These are phyloP conservation scores for Anguilla marmorata DNA, from an alignment of 2,797 vertebrate genomes.

Conservation along the genomic window DNA sequence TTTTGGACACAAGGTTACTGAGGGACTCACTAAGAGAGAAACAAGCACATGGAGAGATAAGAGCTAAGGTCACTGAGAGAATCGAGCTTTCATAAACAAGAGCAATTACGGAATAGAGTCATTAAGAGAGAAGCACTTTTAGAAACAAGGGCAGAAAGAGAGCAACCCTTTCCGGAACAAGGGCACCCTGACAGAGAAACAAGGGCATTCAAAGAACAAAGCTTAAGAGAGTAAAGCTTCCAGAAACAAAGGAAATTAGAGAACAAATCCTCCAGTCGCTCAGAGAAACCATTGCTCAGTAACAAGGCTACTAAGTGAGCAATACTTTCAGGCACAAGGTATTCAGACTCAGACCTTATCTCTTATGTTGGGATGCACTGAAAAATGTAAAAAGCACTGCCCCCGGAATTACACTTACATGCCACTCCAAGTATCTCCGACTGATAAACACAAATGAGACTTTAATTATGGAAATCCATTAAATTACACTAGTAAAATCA, in stretches of 20 bases:
- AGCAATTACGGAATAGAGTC: neutral
- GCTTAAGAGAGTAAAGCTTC: neutral
- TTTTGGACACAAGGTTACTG: neutral
- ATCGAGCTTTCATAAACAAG: neutral
- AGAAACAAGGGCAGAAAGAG: neutral
- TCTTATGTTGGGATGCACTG: too few species aligned
- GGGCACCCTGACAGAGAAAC: neutral
- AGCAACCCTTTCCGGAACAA: neutral
- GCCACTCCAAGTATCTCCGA: too few species aligned
- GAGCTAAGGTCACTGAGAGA: neutral
- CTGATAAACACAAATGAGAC: too few species aligned
- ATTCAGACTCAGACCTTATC: neutral
- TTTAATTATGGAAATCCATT: too few species aligned
- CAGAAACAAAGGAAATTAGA: neutral
- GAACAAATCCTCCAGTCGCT: neutral
- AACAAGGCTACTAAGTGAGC: neutral
- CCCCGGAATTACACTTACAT: too few species aligned
- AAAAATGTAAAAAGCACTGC: too few species aligned
- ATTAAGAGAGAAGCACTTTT: neutral
- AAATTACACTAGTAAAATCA: too few species aligned
- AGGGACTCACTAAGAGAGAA: neutral
- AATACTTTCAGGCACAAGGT: too few species aligned
- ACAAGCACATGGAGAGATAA: neutral
- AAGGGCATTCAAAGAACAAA: neutral
- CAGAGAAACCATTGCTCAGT: neutral